Evolutionary conservation across 2,113 vertebrate genomes (phyloP).

Genomic region (Cranoglanis bouderius): DNA sequence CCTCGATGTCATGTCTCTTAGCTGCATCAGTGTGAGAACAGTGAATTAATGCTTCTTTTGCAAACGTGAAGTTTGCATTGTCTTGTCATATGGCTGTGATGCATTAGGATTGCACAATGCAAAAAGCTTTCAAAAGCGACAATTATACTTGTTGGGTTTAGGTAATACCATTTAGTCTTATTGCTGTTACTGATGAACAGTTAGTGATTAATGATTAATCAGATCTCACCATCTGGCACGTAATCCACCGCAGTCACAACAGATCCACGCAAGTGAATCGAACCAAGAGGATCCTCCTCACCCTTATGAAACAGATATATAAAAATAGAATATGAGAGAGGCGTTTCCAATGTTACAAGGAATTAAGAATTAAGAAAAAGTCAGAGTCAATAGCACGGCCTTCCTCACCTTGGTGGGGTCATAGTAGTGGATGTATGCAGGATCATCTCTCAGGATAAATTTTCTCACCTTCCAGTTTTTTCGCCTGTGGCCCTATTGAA

Average conservation of each 20-base stretch:
- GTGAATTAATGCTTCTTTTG: not conserved
- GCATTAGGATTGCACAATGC: not conserved
- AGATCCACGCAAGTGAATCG: slow-evolving; percentile 86
- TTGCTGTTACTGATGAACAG: not conserved
- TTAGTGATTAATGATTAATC: not conserved
- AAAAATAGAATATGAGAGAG: not conserved
- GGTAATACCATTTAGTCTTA: not conserved
- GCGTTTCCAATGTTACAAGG: not conserved
- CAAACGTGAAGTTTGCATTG: not conserved
- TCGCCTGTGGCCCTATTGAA: slow-evolving; percentile 85
- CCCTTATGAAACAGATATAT: slow-evolving; percentile 62
- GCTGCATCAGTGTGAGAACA: slow-evolving; percentile 66
- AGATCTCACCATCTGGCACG: slow-evolving; percentile 82
- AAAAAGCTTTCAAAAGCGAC: not conserved
- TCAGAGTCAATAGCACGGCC: not conserved
- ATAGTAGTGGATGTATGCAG: slow-evolving; percentile 95
- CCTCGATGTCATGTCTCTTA: slow-evolving; percentile 82
- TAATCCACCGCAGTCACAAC: slow-evolving; percentile 91
- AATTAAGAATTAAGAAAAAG: not conserved
- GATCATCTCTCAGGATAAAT: slow-evolving; percentile 91
- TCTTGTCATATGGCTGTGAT: not conserved
- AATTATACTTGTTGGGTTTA: not conserved
- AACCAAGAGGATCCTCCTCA: slow-evolving; percentile 85
- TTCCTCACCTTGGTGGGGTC: slow-evolving; percentile 85
- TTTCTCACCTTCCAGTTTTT: slow-evolving; percentile 99